Base-by-base conservation (phyloP, 2,888 invertebrate genomes). In the Malthinus seriepunctatus region DNA sequence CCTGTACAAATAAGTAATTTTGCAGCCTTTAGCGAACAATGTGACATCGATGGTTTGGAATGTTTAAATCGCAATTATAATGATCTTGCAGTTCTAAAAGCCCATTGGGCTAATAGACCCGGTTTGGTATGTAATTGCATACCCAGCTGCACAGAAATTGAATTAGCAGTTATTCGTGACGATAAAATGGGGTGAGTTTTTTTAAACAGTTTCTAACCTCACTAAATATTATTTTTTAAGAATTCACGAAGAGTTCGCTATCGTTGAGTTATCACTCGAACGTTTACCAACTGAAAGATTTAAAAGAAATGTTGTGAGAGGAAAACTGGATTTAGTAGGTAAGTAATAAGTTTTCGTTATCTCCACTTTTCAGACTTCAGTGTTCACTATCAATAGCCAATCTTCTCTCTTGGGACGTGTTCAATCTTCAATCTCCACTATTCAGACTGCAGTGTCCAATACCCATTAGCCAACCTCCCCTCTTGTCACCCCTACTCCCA, bases 111-210 rank as follows among this genome's bases (percentile, higher is more conserved):
- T 0, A 78, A 76, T 8, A 81, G 86, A 1, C 82, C 82, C 0
- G 89, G 89, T 0, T 76, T 89, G 10, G 79, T 83, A 1, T 90
- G 90, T 65, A 81, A 85, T 69, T 90, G 90, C 67, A 72, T 88
- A 53, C 88, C 89, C 0, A 88, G 88, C 9, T 90, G 90, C 71
- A 84, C 86, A 0, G 89, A 90, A 75, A 84, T 86, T 7, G 89
- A 90, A 66, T 82, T 88, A 56, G 83, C 85, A 3, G 79, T 86
- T 10, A 83, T 88, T 49, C 83, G 83, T 67, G 84, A 86, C 60
- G 78, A 79, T n/a, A 77, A 78, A 63, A 73, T 66, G 32, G 71
- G 76, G 80, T 78, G 67, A 70, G 59, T 56, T 14, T 47, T 46
- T 44, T 69, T 68, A 50, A 64, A 73, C 23, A 23, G 23, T 5